These are phyloP conservation scores for Tetranychus urticae DNA, from an alignment of 1,140 invertebrate species.

Conservation along the genomic window DNA sequence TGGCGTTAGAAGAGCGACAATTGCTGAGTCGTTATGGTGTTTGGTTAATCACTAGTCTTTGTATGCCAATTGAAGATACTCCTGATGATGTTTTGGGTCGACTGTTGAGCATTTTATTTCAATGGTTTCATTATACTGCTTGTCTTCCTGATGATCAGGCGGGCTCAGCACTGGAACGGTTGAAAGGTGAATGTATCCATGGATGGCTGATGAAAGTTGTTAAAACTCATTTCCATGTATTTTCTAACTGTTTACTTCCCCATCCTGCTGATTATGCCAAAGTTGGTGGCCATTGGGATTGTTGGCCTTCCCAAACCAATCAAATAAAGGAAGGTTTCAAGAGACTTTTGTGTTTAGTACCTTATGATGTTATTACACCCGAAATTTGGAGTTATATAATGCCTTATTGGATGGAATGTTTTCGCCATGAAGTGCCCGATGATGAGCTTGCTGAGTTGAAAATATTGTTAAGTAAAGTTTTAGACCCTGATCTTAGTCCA, in stretches of 20 bases:
- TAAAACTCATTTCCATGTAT: conserved; percentile 59
- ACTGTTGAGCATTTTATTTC: conserved; percentile 81
- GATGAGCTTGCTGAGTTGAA: conserved; percentile 74
- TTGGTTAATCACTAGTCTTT: conserved; percentile 82
- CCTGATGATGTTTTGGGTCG: conserved; percentile 65
- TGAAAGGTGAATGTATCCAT: conserved; percentile 81
- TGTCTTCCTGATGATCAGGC: conserved; percentile 77
- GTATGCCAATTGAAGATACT: conserved; percentile 52
- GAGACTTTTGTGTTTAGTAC: conserved; percentile 76
- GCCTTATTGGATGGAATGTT: conserved; percentile 37
- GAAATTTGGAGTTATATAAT: conserved; percentile 31
- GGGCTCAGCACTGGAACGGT: conserved; percentile 59
- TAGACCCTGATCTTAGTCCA: conserved; percentile 85
- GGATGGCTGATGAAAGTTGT: conserved; percentile 66
- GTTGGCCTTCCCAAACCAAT: conserved; percentile 43
- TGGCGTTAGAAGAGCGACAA: conserved; percentile 42
- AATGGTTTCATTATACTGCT: conserved; percentile 96
- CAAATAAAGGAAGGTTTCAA: conserved; percentile 82
- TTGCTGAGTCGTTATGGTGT: conserved; percentile 83
- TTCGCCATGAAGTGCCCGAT: conserved; percentile 77
- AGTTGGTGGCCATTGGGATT: conserved; percentile 27
- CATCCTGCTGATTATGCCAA: conserved; percentile 67
- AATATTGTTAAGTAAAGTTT: conserved; percentile 73
- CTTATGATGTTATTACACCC: conserved; percentile 84
- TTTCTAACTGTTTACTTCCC: conserved; percentile 59